Evolutionary conservation across 1,140 invertebrate species (phyloP).

Genomic region (Diachasma alloeum): DNA sequence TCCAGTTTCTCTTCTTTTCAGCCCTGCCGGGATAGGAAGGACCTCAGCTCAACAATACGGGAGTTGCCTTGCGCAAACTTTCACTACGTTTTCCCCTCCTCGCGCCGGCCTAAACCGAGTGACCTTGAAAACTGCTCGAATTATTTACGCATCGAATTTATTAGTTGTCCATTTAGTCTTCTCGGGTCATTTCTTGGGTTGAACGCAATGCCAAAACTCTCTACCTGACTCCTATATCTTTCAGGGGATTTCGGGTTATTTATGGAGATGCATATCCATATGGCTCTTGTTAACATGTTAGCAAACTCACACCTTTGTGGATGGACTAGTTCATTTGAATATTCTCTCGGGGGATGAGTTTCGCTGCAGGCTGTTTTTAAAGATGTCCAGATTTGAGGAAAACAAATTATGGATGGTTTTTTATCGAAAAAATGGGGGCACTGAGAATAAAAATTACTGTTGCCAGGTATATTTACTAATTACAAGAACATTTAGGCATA

Average conservation of each 20-base stretch:
- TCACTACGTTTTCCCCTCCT: background rate
- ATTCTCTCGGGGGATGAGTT: background rate
- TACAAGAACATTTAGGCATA: no score
- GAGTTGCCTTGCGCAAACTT: constrained; percentile 44
- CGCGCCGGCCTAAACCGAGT: background rate
- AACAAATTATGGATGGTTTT: no score
- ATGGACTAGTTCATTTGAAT: background rate
- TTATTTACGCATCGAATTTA: constrained; percentile 33
- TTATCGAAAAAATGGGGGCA: no score
- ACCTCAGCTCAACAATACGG: background rate
- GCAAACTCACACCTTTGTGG: constrained; percentile 31
- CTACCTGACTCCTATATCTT: constrained; percentile 7
- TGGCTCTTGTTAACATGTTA: constrained; percentile 44
- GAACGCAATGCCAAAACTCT: constrained; percentile 12
- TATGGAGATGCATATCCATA: constrained; percentile 22
- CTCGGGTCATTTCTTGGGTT: constrained; percentile 11
- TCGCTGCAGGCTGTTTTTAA: no score
- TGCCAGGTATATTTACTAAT: no score
- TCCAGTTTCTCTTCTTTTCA: constrained; percentile 6
- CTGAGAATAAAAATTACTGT: no score
- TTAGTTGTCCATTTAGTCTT: constrained; percentile 3
- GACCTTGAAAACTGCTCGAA: constrained; percentile 26
- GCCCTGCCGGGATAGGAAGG: background rate
- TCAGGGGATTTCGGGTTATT: background rate
- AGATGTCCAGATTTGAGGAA: no score